Base-by-base conservation (phyloP, 2,113 vertebrate species). In the Nesogale talazaci region DNA sequence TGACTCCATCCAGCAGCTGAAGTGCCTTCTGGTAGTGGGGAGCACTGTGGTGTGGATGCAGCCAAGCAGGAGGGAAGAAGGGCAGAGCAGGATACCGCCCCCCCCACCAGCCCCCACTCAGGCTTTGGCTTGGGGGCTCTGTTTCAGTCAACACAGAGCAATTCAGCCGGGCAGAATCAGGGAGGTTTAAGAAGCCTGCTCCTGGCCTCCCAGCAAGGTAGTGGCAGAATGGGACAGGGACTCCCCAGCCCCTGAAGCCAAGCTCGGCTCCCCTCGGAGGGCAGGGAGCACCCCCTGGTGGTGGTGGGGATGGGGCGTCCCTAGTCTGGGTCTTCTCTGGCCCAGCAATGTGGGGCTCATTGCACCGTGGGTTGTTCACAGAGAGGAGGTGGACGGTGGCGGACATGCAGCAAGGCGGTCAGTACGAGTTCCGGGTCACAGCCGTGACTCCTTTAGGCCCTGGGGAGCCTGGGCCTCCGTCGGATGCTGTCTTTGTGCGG, bases 401-500 rank as follows among this genome's bases (percentile, higher is more conserved):
- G 52, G 98, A 97, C 38, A 90, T 99, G 77, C 96, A 98, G 93
- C 98, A 98, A 15, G 99, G 99, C 9, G 96, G 98, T 82, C 98
- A 98, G 92, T 99, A 99, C 1, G 99, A 99, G 93, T 99, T 99
- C 82, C 98, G 98, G 0, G 98, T 99, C 92, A 97, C 98, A 1
- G 99, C 99, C 1, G 97, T 99, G 96, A 99, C 99, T 89, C 97
- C 98, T 91, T 98, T 99, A 0, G 99, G 99, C 59, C 74, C 95
- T 0, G 99, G 99, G 52, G 98, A 99, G 90, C 97, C 97, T 81
- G 99, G 99, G 19, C 79, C 96, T 9, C 97, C 99, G 0, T 99
- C 99, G 0, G 98, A 99, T 59, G 97, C 98, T 3, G 97, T 98
- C 92, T 98, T 98, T 96, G 99, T 98, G 4, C 96, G 88, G 92